These are phyloP conservation scores for Pseudopleuronectes americanus DNA, from an alignment of 2,797 vertebrate genomes.

Conservation along the genomic window DNA sequence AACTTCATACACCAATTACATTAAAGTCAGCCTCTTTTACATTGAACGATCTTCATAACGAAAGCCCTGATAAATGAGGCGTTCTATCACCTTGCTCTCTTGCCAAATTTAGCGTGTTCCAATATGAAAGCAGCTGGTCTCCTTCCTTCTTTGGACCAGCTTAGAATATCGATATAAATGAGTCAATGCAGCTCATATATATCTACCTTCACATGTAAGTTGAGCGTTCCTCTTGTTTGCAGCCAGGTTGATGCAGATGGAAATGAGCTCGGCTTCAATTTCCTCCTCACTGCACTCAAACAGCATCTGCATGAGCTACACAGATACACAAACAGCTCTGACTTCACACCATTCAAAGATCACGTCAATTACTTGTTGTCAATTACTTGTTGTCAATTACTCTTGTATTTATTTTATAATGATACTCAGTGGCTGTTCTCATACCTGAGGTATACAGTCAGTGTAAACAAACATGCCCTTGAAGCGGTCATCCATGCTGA, in stretches of 20 bases:
- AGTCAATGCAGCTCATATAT: background rate
- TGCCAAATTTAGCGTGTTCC: too few relatives aligned
- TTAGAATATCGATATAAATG: background rate
- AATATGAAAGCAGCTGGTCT: background rate
- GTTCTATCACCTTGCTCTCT: too few relatives aligned
- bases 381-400: too few relatives aligned
- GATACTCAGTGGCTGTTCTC: background rate
- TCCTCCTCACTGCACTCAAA: conserved; percentile 91
- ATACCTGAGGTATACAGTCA: conserved; percentile 94
- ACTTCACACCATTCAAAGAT: background rate
- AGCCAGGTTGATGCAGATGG: conserved; percentile 96
- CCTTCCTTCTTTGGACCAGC: background rate
- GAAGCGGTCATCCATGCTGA: conserved; percentile 95
- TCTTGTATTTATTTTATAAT: background rate
- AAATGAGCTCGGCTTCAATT: conserved; percentile 91
- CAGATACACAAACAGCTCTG: conserved; percentile 1
- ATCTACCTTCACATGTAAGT: conserved; percentile 93
- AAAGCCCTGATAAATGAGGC: too few relatives aligned
- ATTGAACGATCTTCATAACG: too few relatives aligned
- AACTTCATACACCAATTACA: too few relatives aligned
- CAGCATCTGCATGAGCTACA: conserved; percentile 95
- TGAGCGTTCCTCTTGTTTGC: conserved; percentile 96
- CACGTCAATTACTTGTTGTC: background rate
- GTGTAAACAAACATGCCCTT: conserved; percentile 96
- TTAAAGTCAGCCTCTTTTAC: too few relatives aligned